Conservation (phyloP, 2,797 vertebrate genomes). For the Helostoma temminkii region DNA sequence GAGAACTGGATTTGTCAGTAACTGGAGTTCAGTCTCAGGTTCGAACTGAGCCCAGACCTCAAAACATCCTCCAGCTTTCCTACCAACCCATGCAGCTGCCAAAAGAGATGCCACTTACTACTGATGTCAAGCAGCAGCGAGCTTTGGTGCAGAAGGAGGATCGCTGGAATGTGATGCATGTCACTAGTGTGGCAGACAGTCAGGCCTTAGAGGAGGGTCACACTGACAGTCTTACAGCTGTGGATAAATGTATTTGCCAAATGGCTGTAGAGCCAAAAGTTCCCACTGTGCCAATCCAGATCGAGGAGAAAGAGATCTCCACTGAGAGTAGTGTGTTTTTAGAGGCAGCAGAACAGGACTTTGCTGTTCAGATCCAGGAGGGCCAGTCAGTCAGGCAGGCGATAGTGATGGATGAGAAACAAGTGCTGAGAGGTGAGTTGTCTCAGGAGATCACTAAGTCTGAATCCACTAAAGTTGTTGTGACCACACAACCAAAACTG, state of each 20-base stretch:
- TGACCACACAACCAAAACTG: conserved; percentile 78
- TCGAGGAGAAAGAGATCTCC: conserved; percentile 80
- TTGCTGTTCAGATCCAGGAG: conserved; percentile 87
- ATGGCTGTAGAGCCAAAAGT: conserved; percentile 81
- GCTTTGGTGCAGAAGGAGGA: conserved; percentile 87
- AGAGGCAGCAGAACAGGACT: conserved; percentile 86
- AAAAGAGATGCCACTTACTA: conserved; percentile 83
- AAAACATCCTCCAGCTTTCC: conserved; percentile 81
- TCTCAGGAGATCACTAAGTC: conserved; percentile 75
- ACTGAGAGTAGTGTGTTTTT: conserved; percentile 84
- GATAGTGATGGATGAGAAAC: conserved; percentile 88
- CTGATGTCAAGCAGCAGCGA: conserved; percentile 81
- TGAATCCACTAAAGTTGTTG: conserved; percentile 58
- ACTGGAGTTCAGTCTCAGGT: conserved; percentile 73
- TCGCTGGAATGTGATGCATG: conserved; percentile 82
- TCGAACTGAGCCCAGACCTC: conserved; percentile 77
- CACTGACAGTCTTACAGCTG: conserved; percentile 76
- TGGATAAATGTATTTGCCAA: conserved; percentile 75
- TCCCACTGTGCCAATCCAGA: conserved; percentile 80
- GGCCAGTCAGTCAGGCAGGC: conserved; percentile 89
- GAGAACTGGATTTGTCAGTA: conserved; percentile 76
- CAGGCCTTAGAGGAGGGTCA: conserved; percentile 80
- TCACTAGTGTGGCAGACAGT: conserved; percentile 81
- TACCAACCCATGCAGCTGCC: conserved; percentile 81
- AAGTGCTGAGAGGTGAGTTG: conserved; percentile 82